Conservation (phyloP, 2,113 vertebrate genomes). For the Aix galericulata region DNA sequence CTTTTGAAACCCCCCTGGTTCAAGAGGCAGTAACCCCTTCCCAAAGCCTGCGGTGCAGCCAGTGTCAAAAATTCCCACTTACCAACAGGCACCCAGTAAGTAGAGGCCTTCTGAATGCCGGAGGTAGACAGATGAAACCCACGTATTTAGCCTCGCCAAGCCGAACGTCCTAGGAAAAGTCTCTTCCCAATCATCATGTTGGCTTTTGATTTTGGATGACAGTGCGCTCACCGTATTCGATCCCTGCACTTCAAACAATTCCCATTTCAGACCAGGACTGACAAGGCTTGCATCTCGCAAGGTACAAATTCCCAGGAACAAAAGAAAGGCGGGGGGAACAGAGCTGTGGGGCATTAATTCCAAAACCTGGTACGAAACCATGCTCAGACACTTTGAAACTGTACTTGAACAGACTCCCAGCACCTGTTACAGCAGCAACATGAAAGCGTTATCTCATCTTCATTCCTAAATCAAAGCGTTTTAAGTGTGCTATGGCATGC, state of each 20-base stretch:
- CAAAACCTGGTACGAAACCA: neutral
- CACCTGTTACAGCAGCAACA: neutral
- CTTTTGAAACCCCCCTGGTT: conserved; percentile 72
- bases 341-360: neutral
- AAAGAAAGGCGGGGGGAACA: neutral
- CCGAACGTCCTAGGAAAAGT: neutral
- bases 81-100: conserved; percentile 20
- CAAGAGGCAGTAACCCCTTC: conserved; percentile 78
- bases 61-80: conserved; percentile 23
- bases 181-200: neutral
- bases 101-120: neutral
- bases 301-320: neutral
- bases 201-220: neutral
- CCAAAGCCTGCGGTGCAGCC: conserved; percentile 48
- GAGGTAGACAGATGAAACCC: conserved; percentile 18
- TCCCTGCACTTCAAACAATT: neutral
- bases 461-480: neutral
- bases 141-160: neutral
- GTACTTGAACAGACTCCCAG: neutral
- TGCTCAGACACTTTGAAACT: neutral
- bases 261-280: neutral
- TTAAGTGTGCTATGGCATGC: neutral
- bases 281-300: neutral
- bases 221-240: neutral
- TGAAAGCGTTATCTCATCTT: neutral